A percentile compares a stretch with the other conserved stretches of the same genome.
Evolutionary conservation across 2,888 invertebrate species (phyloP).

Genomic region (Hedychridium roseum): DNA sequence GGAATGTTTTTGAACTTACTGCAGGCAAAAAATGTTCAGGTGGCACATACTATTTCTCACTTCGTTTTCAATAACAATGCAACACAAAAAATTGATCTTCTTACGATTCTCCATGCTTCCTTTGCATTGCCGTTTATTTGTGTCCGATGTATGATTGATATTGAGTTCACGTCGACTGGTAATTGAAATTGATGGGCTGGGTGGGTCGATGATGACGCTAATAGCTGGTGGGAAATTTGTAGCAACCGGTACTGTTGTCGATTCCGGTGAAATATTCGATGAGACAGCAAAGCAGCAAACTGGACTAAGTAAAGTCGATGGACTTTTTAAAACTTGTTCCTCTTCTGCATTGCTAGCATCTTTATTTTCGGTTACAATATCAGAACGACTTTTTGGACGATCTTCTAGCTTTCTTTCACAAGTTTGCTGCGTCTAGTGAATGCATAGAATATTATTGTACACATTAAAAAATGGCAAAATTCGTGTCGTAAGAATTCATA

Average conservation of each 20-base stretch:
- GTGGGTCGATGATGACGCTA: constrained; percentile 62
- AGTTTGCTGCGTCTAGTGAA: too few species aligned
- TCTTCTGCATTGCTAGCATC: constrained; percentile 11
- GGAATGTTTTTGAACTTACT: too few species aligned
- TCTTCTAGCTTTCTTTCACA: too few species aligned
- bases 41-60: too few species aligned
- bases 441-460: too few species aligned
- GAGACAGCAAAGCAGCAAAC: constrained; percentile 51
- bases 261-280: constrained; percentile 39
- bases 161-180: constrained; percentile 49
- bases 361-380: too few species aligned
- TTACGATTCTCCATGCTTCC: constrained; percentile 63
- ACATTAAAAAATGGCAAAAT: too few species aligned
- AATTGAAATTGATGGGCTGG: constrained; percentile 60
- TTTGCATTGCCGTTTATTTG: constrained; percentile 52
- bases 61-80: too few species aligned
- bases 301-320: constrained; percentile 43
- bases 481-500: too few species aligned
- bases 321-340: constrained; percentile 15
- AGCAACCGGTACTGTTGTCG: constrained; percentile 38
- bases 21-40: too few species aligned
- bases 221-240: constrained; percentile 56
- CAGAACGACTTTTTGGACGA: constrained; percentile 31
- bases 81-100: constrained; percentile 21
- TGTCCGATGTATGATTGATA: constrained; percentile 30